Percentiles rank a stretch among this genome's conserved stretches.
These are phyloP conservation scores for Hoplias malabaricus DNA, from an alignment of 2,113 vertebrate species.

Conservation along the genomic window DNA sequence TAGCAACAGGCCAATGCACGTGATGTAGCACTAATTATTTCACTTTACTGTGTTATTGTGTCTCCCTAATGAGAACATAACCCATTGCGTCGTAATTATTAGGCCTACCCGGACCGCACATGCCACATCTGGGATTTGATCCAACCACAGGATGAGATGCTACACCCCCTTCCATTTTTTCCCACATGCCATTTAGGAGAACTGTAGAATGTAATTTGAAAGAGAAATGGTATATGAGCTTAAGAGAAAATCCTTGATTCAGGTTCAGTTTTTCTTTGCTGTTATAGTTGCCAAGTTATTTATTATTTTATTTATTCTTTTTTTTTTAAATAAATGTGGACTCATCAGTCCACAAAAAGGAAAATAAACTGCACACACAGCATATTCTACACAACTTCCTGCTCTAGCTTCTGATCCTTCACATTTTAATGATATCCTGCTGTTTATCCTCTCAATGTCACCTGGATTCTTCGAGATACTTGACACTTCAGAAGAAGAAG, in stretches of 20 bases:
- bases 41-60: not conserved
- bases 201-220: not conserved
- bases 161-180: not conserved
- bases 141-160: not conserved
- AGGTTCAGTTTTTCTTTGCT: not conserved
- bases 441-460: slow-evolving; percentile 35
- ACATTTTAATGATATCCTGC: slow-evolving; percentile 11
- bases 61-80: slow-evolving; percentile 6
- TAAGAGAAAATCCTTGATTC: not conserved
- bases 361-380: not conserved
- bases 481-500: slow-evolving; percentile 28
- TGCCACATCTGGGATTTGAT: slow-evolving; percentile 15
- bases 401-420: not conserved
- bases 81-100: slow-evolving; percentile 15
- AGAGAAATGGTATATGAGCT: not conserved
- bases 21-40: slow-evolving; percentile 5
- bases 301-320: not conserved
- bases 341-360: not conserved
- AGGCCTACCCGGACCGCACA: not conserved
- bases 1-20: not conserved
- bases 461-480: slow-evolving; percentile 5
- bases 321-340: not conserved
- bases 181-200: not conserved
- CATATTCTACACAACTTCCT: not conserved
- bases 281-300: not conserved